phyloP scores from a whole-genome alignment of 2,888 invertebrate genomes.

The Oeneis ivallda region DNA sequence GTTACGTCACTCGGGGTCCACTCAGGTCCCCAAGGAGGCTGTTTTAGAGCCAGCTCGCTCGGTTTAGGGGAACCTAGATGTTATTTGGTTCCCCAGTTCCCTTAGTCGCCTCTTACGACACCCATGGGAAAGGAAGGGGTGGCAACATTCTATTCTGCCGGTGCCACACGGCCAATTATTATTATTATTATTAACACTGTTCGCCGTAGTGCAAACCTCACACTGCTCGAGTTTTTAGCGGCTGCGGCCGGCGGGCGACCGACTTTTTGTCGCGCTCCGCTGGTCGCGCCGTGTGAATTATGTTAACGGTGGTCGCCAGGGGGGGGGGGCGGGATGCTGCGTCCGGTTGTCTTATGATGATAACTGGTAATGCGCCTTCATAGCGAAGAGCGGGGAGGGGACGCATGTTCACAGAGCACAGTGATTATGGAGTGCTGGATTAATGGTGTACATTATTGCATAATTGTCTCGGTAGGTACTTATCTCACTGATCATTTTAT shows the following conservation, averaged over 20 bases:
- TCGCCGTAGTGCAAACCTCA: background rate
- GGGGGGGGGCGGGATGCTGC: background rate
- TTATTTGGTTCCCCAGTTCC: no score
- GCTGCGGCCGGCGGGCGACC: background rate
- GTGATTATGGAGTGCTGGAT: constrained; percentile 10
- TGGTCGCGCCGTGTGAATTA: constrained; percentile 28
- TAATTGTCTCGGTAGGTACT: constrained; percentile 1
- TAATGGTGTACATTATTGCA: constrained; percentile 12
- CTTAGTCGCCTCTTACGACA: no score
- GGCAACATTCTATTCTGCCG: no score
- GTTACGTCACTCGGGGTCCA: no score
- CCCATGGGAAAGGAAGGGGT: no score
- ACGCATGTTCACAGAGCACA: constrained; percentile 9
- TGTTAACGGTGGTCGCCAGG: constrained; percentile 17
- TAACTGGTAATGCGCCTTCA: constrained; percentile 18
- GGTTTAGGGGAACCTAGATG: no score
- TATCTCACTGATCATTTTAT: constrained; percentile 1
- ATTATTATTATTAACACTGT: background rate
- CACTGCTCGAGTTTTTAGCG: background rate
- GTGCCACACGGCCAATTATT: background rate
- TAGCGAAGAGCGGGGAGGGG: background rate
- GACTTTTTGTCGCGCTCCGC: constrained; percentile 8
- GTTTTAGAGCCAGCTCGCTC: no score
- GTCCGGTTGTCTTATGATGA: constrained; percentile 25
- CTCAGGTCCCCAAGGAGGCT: no score